Evolutionary conservation across 2,888 invertebrate genomes (phyloP).

Genomic region (Syrphus vitripennis): DNA sequence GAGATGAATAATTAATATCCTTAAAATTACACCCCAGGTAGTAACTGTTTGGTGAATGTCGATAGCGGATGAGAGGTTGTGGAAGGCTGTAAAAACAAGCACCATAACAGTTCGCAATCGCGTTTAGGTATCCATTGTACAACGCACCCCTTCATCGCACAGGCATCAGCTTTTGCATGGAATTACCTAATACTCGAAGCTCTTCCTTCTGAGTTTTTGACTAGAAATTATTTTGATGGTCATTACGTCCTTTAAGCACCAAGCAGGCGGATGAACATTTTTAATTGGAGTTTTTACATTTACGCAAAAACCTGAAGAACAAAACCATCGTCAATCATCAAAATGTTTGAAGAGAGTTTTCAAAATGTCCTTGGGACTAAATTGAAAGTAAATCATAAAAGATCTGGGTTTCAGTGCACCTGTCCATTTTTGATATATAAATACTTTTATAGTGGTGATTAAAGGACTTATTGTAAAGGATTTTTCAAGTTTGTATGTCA

Average conservation of each 20-base stretch:
- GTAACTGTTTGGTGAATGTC: conserved; percentile 41
- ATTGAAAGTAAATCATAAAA: neutral
- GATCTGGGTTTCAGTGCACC: neutral
- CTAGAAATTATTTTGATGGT: conserved; percentile 76
- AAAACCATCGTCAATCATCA: conserved; percentile 3
- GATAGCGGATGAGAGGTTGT: neutral
- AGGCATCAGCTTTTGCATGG: conserved; percentile 28
- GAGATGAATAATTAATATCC: conserved; percentile 71
- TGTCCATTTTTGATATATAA: neutral
- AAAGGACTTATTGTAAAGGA: neutral
- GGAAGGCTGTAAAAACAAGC: conserved; percentile 13
- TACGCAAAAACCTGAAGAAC: conserved; percentile 14
- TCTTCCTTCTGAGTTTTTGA: conserved; percentile 35
- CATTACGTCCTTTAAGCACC: conserved; percentile 73
- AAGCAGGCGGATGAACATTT: conserved; percentile 29
- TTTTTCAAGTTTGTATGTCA: neutral
- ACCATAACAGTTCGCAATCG: conserved; percentile 14
- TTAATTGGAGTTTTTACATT: conserved; percentile 60
- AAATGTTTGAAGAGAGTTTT: neutral
- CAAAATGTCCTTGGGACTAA: neutral
- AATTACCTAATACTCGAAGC: conserved; percentile 34
- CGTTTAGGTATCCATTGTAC: conserved; percentile 49
- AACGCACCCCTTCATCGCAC: conserved; percentile 64
- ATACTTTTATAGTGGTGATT: neutral
- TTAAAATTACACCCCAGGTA: conserved; percentile 69